A percentile compares a stretch with the other conserved stretches of the same genome.
Evolutionary conservation across 2,113 vertebrate species (phyloP).

Genomic region (Xenopus tropicalis): DNA sequence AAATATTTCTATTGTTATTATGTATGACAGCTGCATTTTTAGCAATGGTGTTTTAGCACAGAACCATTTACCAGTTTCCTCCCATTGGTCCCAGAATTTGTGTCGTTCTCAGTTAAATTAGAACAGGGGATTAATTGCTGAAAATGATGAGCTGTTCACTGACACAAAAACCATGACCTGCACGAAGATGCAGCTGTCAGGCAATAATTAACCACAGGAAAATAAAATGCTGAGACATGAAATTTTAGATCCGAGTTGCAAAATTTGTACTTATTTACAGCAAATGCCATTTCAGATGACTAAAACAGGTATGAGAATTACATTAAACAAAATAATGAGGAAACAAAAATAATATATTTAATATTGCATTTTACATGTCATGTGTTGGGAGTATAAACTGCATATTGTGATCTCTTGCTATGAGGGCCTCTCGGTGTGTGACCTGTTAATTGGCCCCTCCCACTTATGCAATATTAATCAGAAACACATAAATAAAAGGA

Average conservation of each 20-base stretch:
- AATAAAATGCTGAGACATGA: conserved; percentile 52
- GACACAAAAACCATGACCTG: neutral
- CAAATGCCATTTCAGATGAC: no score
- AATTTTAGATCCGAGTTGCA: conserved; percentile 50
- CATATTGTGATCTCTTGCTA: no score
- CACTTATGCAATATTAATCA: no score
- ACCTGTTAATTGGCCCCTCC: no score
- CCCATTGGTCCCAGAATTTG: neutral
- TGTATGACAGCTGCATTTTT: neutral
- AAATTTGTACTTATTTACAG: no score
- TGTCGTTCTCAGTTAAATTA: neutral
- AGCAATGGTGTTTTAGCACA: neutral
- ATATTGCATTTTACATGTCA: no score
- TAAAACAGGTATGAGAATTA: no score
- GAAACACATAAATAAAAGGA: no score
- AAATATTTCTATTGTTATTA: neutral
- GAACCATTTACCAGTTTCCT: neutral
- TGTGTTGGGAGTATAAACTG: no score
- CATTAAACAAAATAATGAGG: no score
- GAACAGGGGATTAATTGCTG: conserved; percentile 1
- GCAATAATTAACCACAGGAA: conserved; percentile 55
- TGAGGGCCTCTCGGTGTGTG: no score
- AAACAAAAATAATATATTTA: no score
- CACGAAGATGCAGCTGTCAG: neutral
- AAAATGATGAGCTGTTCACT: neutral